Base-by-base conservation (phyloP, 2,113 vertebrate genomes). In the Sceloporus undulatus region DNA sequence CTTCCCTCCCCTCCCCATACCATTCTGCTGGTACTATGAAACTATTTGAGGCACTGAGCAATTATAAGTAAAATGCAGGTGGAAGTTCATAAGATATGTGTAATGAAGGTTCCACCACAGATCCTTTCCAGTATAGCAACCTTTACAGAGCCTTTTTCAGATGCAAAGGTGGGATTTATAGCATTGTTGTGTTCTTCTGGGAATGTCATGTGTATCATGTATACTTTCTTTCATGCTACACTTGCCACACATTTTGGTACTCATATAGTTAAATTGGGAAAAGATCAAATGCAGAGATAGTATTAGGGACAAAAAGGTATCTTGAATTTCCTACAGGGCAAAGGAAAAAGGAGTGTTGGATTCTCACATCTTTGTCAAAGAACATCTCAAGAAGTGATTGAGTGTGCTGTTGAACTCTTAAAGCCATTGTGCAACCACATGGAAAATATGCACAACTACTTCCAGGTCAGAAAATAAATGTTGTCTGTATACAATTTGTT, bases 401-500 rank as follows among this genome's bases (percentile, higher is more conserved):
- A 70, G 2, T 96, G 16, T 86, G 95, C 97, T 40, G 88, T 98
- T 29, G 94, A 97, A 40, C 96, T 99, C 88, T 93, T 99, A 81
- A 97, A 97, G 8, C 96, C 98, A 0, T 94, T 99, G 90, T 99
- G 99, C 95, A 97, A 96, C 91, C 98, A 99, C 91, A 95, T 99
- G 95, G 98, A 99, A 95, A 98, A 98, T 93, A 98, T 98, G 94
- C 99, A 99, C 95, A 98, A 98, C 95, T 97, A 98, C 84, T 99
- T 99, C 88, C 99, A 99, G 98, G 99, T 98, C 48, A 91, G 91
- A 85, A 74, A 54, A 34, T 73, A 90, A 59, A 79, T 59, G 73
- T 54, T 40, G 7, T 54, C n/a, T 25, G 42, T 73, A 56, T 88
- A 16, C 34, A 88, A 59, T 91, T 80, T 92, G 2, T 62, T 25